Evolutionary conservation across 2,113 vertebrate species (phyloP).

Genomic region (Sapayoa aenigma): DNA sequence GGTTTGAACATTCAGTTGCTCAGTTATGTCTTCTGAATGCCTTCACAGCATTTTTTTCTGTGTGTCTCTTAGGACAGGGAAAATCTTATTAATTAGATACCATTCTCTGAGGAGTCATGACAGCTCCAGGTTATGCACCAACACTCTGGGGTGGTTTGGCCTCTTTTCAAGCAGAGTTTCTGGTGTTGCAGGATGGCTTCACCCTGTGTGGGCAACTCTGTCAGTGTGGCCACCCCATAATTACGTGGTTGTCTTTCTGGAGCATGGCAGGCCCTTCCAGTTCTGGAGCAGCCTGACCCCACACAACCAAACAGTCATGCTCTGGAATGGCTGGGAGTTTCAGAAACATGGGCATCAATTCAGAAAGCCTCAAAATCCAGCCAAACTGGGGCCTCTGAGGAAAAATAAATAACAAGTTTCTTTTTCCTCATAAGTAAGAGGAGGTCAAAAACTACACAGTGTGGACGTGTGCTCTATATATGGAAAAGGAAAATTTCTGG

Average conservation of each 20-base stretch:
- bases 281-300: neutral
- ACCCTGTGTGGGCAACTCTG: neutral
- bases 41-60: neutral
- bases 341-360: neutral
- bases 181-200: neutral
- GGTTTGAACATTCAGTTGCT: neutral
- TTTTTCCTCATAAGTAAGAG: neutral
- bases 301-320: neutral
- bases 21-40: neutral
- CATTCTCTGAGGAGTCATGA: neutral
- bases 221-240: neutral
- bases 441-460: neutral
- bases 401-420: neutral
- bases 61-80: neutral
- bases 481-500: neutral
- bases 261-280: neutral
- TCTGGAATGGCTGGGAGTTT: neutral
- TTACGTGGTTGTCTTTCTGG: neutral
- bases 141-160: too few relatives aligned
- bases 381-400: neutral
- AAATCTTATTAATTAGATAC: neutral
- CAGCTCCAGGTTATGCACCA: too few relatives aligned
- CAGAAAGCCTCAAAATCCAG: neutral
- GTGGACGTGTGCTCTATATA: neutral
- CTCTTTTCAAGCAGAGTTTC: conserved; percentile 4